Percentiles rank a stretch among this genome's conserved stretches.
phyloP scores from a whole-genome alignment of 2,113 vertebrate genomes.

The Charadrius vociferus region DNA sequence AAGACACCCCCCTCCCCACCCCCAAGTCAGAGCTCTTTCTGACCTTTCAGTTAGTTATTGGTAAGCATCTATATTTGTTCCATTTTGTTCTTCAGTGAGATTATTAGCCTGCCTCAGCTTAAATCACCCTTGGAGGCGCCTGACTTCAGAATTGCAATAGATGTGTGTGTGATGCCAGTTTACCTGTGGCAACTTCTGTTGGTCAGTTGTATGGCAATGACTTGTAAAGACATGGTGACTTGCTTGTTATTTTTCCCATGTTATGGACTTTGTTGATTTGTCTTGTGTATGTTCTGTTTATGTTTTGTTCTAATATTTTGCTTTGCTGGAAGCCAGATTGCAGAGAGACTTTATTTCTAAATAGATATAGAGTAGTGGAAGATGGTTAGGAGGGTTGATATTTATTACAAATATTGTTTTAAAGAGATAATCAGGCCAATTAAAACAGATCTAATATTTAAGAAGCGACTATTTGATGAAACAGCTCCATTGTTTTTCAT shows the following conservation, averaged over 20 bases:
- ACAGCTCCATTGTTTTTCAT: conserved; percentile 63
- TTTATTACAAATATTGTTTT: conserved; percentile 45
- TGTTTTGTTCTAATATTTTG: not conserved
- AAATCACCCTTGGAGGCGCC: not conserved
- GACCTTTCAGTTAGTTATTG: not conserved
- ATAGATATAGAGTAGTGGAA: not conserved
- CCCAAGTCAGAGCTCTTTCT: not conserved
- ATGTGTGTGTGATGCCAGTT: not conserved
- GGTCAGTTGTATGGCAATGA: not conserved
- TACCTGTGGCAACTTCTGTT: not conserved
- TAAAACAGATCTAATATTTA: conserved; percentile 46
- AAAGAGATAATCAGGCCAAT: conserved; percentile 58
- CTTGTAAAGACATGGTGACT: not conserved
- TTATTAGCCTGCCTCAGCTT: not conserved
- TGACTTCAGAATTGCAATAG: not conserved
- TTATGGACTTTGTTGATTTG: not conserved
- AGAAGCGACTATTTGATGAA: conserved; percentile 63
- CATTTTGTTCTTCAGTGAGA: not conserved
- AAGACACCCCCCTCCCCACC: not conserved
- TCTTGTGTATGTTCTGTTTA: not conserved
- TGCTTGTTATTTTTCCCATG: not conserved
- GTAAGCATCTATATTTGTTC: not conserved
- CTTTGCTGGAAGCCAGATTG: not conserved
- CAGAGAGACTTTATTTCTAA: not conserved
- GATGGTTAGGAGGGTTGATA: not conserved